Percentiles rank a stretch among this genome's conserved stretches.
Evolutionary conservation across 2,888 invertebrate genomes (phyloP).

Genomic region (Eucera pruinosa): DNA sequence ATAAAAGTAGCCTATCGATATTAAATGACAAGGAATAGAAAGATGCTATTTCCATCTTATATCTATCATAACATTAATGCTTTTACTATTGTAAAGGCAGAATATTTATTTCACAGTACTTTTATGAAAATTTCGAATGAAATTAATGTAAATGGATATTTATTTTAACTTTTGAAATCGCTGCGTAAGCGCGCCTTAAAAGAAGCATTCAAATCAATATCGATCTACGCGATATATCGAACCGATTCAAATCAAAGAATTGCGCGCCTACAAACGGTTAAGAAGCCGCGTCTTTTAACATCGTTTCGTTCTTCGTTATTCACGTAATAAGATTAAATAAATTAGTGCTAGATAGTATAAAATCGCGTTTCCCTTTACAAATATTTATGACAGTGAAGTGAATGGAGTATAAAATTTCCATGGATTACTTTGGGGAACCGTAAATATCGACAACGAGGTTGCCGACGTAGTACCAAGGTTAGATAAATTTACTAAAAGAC

Average conservation of each 20-base stretch:
- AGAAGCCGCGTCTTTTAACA: slow-evolving; percentile 11
- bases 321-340: background rate
- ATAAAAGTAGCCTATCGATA: background rate
- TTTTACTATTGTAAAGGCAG: background rate
- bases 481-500: slow-evolving; percentile 1
- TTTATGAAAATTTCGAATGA: no score
- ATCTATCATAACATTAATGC: background rate
- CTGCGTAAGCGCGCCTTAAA: no score
- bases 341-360: background rate
- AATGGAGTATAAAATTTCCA: background rate
- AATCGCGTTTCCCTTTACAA: background rate
- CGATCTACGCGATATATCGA: slow-evolving; percentile 27
- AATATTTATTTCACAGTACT: background rate
- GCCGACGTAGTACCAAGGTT: no score
- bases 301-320: background rate
- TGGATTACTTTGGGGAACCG: background rate
- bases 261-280: background rate
- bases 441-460: background rate
- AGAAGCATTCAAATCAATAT: slow-evolving; percentile 14
- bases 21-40: background rate
- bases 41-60: no score
- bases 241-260: slow-evolving; percentile 1
- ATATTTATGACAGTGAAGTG: background rate
- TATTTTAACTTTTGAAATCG: background rate
- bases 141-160: no score